phyloP scores from a whole-genome alignment of 1,140 invertebrate genomes.

The Zaprionus nigranus region DNA sequence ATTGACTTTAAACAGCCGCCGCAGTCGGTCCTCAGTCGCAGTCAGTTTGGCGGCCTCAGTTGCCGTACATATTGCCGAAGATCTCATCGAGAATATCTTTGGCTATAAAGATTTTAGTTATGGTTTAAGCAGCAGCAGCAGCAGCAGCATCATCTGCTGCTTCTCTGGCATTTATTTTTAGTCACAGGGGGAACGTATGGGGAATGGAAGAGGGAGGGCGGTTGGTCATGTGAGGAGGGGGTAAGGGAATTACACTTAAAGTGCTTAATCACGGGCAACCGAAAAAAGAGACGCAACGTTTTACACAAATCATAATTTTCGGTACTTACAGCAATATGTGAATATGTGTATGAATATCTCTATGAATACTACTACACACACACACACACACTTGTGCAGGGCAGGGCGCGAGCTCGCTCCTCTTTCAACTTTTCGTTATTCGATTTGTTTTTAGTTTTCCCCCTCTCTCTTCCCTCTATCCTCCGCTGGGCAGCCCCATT shows the following conservation, averaged over 20 bases:
- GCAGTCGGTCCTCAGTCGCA: conserved; percentile 25
- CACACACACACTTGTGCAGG: not conserved
- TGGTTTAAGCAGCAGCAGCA: conserved; percentile 60
- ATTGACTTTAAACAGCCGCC: conserved; percentile 76
- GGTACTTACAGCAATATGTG: conserved; percentile 15
- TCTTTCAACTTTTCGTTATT: conserved; percentile 58
- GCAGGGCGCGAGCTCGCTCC: conserved; percentile 32
- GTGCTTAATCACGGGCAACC: conserved; percentile 73
- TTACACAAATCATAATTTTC: conserved; percentile 78
- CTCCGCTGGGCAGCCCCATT: conserved; percentile 1
- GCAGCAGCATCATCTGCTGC: conserved; percentile 39
- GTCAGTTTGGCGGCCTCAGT: conserved; percentile 11
- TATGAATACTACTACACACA: not conserved
- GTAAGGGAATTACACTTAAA: conserved; percentile 72
- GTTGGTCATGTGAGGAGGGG: not conserved
- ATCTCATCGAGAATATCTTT: conserved; percentile 55
- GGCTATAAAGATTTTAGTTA: conserved; percentile 78
- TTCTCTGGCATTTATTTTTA: conserved; percentile 60
- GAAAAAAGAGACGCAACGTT: conserved; percentile 52
- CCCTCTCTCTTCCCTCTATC: not conserved
- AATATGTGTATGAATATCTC: conserved; percentile 14
- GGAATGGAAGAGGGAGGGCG: not conserved
- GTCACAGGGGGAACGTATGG: conserved; percentile 16
- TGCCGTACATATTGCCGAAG: conserved; percentile 30
- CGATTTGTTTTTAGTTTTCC: conserved; percentile 44